phyloP scores from a whole-genome alignment of 2,888 invertebrate species.

The Rotaria sp. region DNA sequence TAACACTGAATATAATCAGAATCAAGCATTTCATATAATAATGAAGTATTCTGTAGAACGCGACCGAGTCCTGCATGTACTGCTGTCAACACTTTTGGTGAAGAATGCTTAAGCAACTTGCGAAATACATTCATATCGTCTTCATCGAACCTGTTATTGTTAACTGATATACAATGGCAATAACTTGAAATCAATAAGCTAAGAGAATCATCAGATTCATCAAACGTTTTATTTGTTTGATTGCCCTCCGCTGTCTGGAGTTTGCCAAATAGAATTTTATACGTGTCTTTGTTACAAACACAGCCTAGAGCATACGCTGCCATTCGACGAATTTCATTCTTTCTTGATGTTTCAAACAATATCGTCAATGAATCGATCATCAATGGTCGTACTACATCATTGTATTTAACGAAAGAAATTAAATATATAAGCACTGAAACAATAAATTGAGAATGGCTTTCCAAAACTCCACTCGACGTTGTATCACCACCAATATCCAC shows the following conservation, averaged over 20 bases:
- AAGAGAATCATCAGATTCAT: background rate
- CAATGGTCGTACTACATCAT: background rate
- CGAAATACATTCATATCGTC: background rate
- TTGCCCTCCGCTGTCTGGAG: background rate
- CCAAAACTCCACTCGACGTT: background rate
- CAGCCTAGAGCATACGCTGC: background rate
- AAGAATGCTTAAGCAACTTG: background rate
- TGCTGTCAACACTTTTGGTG: too few relatives aligned
- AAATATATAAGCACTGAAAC: background rate
- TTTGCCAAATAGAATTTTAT: background rate
- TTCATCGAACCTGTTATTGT: background rate
- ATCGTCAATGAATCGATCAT: background rate
- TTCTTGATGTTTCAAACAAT: background rate
- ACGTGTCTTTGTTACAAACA: background rate
- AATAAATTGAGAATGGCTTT: background rate
- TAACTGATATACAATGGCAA: background rate
- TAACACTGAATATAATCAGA: too few relatives aligned
- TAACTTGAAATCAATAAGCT: background rate
- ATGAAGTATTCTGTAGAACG: too few relatives aligned
- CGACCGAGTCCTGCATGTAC: too few relatives aligned
- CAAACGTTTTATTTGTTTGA: background rate
- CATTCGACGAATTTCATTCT: background rate
- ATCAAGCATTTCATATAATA: too few relatives aligned
- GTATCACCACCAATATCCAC: background rate
- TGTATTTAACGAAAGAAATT: background rate